Conservation (phyloP, 2,888 invertebrate genomes). For the Oligia fasciuncula region DNA sequence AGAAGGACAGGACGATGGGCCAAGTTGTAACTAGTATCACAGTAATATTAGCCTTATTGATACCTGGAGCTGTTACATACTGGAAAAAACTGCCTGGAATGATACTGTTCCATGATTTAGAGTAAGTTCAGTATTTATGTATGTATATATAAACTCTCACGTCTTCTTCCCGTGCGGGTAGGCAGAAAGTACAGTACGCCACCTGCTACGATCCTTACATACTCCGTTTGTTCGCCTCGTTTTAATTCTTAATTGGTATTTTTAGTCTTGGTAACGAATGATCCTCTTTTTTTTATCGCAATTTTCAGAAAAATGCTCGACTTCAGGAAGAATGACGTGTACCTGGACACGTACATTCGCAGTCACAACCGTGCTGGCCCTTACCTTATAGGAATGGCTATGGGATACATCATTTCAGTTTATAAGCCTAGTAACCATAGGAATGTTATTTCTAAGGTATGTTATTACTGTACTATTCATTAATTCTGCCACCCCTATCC, state of each 20-base stretch:
- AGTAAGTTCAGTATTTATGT: constrained; percentile 27
- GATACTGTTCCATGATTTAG: constrained; percentile 28
- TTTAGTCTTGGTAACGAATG: too few relatives aligned
- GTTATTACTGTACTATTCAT: background rate
- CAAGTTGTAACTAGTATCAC: constrained; percentile 2
- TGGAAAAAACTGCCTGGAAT: constrained; percentile 40
- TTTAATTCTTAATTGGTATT: too few relatives aligned
- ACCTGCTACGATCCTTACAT: background rate
- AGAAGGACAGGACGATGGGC: constrained; percentile 18
- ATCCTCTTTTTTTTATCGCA: background rate
- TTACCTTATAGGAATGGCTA: constrained; percentile 49
- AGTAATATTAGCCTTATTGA: constrained; percentile 9
- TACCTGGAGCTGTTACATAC: constrained; percentile 45
- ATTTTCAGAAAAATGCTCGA: constrained; percentile 35
- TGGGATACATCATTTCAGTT: constrained; percentile 39
- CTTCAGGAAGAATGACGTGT: constrained; percentile 47
- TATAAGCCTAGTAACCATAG: constrained; percentile 46
- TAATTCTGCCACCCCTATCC: background rate
- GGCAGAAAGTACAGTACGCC: too few relatives aligned
- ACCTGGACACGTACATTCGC: constrained; percentile 31
- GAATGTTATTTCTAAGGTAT: constrained; percentile 45
- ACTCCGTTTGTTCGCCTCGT: too few relatives aligned
- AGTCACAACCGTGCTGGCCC: constrained; percentile 45
- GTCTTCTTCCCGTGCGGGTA: background rate
- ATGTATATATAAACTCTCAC: background rate